phyloP scores from a whole-genome alignment of 1,140 invertebrate genomes.

The Zaprionus kolodkinae region DNA sequence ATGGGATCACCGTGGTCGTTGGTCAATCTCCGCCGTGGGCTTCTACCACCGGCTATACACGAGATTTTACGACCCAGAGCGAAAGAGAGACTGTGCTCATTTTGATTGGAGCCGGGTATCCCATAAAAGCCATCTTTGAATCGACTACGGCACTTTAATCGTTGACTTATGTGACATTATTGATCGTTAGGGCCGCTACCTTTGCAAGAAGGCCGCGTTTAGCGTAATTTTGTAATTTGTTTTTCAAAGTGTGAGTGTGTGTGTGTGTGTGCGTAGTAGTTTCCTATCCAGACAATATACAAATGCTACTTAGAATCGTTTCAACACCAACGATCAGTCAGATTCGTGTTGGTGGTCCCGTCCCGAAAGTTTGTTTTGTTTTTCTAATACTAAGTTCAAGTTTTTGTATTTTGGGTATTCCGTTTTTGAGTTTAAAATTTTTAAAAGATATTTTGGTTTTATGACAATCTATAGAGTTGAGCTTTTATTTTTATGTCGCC shows the following conservation, averaged over 20 bases:
- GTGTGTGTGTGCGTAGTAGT: slow-evolving; percentile 4
- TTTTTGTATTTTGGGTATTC: slow-evolving; percentile 7
- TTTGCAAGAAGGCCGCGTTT: slow-evolving; percentile 59
- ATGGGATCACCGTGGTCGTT: slow-evolving; percentile 14
- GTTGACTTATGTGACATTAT: slow-evolving; percentile 80
- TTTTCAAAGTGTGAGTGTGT: slow-evolving; percentile 49
- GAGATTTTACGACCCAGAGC: slow-evolving; percentile 57
- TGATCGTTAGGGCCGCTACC: slow-evolving; percentile 67
- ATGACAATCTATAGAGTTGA: slow-evolving; percentile 48
- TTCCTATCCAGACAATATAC: slow-evolving; percentile 46
- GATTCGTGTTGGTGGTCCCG: slow-evolving; percentile 63
- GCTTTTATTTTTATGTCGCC: slow-evolving; percentile 70
- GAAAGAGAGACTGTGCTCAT: slow-evolving; percentile 24
- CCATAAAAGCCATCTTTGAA: slow-evolving; percentile 59
- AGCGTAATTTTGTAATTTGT: slow-evolving; percentile 79
- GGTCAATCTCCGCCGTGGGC: slow-evolving; percentile 20
- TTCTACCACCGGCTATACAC: slow-evolving; percentile 30
- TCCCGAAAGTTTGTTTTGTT: neutral
- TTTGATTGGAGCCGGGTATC: slow-evolving; percentile 16
- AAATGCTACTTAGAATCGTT: slow-evolving; percentile 70
- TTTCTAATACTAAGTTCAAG: neutral
- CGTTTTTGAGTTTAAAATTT: slow-evolving; percentile 46
- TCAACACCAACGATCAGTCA: neutral
- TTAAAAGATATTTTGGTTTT: slow-evolving; percentile 58
- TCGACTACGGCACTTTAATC: slow-evolving; percentile 62